A percentile compares a stretch with the other conserved stretches of the same genome.
phyloP scores from a whole-genome alignment of 35 echinoderm and acorn worm species.

The Lytechinus pictus region DNA sequence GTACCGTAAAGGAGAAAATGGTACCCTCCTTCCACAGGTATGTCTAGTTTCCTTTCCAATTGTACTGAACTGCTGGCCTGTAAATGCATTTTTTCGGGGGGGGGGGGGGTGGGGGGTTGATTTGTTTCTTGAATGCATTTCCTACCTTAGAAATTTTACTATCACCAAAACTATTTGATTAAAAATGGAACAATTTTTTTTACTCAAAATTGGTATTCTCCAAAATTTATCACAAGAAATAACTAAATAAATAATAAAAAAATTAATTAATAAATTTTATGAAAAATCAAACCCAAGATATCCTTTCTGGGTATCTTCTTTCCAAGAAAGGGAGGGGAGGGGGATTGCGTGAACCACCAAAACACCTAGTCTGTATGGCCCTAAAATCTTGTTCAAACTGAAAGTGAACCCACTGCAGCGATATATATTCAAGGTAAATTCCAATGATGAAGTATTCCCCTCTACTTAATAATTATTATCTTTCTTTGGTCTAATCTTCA shows the following conservation, averaged over 20 bases:
- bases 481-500: not conserved
- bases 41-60: too few species aligned
- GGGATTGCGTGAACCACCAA: too few species aligned
- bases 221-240: not conserved
- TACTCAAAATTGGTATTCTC: not conserved
- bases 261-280: not conserved
- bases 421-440: not conserved
- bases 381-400: too few species aligned
- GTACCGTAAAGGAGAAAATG: not conserved
- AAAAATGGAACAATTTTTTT: too few species aligned
- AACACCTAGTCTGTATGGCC: too few species aligned
- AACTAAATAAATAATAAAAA: not conserved
- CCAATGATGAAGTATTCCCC: not conserved
- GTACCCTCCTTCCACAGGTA: not conserved
- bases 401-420: not conserved
- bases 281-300: not conserved
- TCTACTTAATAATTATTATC: not conserved
- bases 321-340: not conserved
- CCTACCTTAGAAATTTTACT: too few species aligned
- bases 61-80: too few species aligned
- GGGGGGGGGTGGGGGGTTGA: too few species aligned
- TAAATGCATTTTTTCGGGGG: too few species aligned
- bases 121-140: too few species aligned
- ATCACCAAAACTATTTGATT: too few species aligned
- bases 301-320: not conserved